Base-by-base conservation (phyloP, 2,888 invertebrate species). In the Lasioglossum figueresi region DNA sequence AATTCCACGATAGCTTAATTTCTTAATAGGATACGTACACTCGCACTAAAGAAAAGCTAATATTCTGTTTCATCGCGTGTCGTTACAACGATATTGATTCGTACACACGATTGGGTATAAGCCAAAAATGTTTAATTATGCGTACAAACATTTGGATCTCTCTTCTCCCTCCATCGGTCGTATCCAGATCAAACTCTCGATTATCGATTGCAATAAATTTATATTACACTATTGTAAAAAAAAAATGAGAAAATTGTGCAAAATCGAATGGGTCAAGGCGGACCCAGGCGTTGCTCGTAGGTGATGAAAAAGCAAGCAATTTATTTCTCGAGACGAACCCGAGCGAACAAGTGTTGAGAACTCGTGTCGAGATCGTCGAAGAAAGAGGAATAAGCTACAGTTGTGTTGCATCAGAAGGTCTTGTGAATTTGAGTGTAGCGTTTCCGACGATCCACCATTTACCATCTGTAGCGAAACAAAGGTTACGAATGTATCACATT, bases 371-470 rank as follows among this genome's bases (percentile, higher is more conserved):
- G 68, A 68, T 37, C 12, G 37, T 68, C 19, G 31, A 68, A 63
- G 34, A 80, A 77, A 79, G 23, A 83, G 43, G 48, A 86, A 86
- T 73, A 76, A 71, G 68, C 70, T 63, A 59, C 43, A 45, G 86
- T 82, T 34, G 63, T 31, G 19, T 84, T 84, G 81, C 74, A 59
- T 81, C 27, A 84, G 74, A 85, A 85, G 83, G 80, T 83, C 68
- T 80, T 70, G 72, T 48, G 79, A 77, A 84, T 84, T 86, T 74
- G 80, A 74, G 68, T 80, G 52, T 82, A 75, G 37, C 31, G 6
- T 19, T 79, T 79, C 45, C 27, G 48, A 52, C 43, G 59, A 48
- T 48, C 66, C n/a, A 31, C 71, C 16, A 71, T 27, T 73, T 76
- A 68, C 48, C 43, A 1, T 76, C 10, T 27, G 43, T n/a, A 23